Evolutionary conservation across 2,113 vertebrate species (phyloP).

Genomic region (Colossoma macropomum): DNA sequence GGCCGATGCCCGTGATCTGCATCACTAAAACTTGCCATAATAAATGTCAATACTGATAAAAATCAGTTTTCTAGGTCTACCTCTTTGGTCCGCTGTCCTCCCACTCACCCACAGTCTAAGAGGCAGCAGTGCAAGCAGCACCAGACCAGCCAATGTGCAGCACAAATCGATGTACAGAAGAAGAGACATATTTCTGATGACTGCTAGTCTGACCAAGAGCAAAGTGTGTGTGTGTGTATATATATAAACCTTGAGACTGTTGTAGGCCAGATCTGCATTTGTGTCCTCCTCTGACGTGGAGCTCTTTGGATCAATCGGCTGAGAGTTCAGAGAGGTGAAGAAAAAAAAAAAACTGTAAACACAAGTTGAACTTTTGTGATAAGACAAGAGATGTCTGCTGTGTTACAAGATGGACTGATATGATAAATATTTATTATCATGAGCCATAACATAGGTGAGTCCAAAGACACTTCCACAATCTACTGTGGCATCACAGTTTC

Average conservation of each 20-base stretch:
- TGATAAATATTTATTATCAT: conserved; percentile 29
- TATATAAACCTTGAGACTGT: conserved; percentile 87
- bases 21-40: background rate
- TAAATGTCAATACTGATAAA: background rate
- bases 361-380: conserved; percentile 16
- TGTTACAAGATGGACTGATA: conserved; percentile 18
- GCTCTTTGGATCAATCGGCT: conserved; percentile 76
- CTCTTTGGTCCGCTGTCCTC: background rate
- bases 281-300: conserved; percentile 72
- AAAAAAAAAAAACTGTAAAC: background rate
- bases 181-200: conserved; percentile 41
- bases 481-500: background rate
- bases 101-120: conserved; percentile 59
- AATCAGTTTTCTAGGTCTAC: background rate
- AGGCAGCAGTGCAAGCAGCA: conserved; percentile 50
- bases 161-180: conserved; percentile 58
- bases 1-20: background rate
- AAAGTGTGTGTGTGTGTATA: conserved; percentile 4
- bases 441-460: background rate
- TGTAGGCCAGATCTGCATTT: conserved; percentile 86
- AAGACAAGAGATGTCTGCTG: background rate
- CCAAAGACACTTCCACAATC: background rate
- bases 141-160: conserved; percentile 44
- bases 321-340: conserved; percentile 37
- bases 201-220: background rate